A percentile compares a stretch with the other conserved stretches of the same genome.
Conservation (phyloP, 1,140 invertebrate genomes). For the Potamilus streckersoni region DNA sequence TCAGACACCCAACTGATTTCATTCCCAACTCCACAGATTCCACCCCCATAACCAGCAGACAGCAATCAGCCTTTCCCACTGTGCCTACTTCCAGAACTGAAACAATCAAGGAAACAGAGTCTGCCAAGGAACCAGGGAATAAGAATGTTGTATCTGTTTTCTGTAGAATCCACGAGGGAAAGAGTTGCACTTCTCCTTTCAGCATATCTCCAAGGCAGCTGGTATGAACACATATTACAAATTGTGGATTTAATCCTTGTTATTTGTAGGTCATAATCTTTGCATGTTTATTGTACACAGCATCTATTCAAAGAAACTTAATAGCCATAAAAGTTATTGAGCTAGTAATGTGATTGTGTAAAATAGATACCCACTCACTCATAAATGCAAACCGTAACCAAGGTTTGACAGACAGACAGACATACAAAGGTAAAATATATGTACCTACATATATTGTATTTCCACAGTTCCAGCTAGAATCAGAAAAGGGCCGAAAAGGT, state of each 20-base stretch:
- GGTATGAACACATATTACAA: conserved; percentile 33
- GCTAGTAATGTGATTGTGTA: neutral
- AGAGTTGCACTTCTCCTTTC: conserved; percentile 35
- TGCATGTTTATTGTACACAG: neutral
- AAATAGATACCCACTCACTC: no score
- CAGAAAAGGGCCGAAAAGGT: no score
- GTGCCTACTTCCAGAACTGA: neutral
- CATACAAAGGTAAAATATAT: no score
- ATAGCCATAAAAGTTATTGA: neutral
- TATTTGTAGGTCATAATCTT: neutral
- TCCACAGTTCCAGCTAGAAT: no score
- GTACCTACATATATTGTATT: no score
- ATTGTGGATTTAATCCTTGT: neutral
- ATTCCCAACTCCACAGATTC: conserved; percentile 56
- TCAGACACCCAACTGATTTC: conserved; percentile 44
- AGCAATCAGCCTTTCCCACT: conserved; percentile 5
- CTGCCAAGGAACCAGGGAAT: neutral
- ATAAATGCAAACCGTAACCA: no score
- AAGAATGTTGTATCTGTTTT: conserved; percentile 47
- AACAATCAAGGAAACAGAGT: conserved; percentile 8
- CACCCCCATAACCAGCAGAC: conserved; percentile 33
- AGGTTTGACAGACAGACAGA: no score
- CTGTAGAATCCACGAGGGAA: conserved; percentile 50
- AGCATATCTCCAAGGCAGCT: conserved; percentile 52
- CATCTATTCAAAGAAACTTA: neutral